Percentiles rank a stretch among this genome's conserved stretches.
These are phyloP conservation scores for Ferdinandea cuprea DNA, from an alignment of 2,888 invertebrate species.

Conservation along the genomic window DNA sequence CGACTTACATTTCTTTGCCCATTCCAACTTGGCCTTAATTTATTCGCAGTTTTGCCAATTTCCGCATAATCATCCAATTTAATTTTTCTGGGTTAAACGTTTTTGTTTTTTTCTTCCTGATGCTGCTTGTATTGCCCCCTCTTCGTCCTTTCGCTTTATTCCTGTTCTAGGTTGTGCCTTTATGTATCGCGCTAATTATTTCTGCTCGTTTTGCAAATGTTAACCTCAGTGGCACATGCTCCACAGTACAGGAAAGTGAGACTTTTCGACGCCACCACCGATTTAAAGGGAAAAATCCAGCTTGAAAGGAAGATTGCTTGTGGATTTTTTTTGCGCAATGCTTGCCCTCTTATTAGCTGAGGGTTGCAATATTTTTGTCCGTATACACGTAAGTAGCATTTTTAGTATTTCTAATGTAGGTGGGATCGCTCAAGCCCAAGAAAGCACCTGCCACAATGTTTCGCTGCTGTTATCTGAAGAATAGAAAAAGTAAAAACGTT, in stretches of 20 bases:
- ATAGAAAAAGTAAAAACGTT: slow-evolving; percentile 7
- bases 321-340: slow-evolving; percentile 11
- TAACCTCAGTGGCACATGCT: slow-evolving; percentile 70
- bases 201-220: slow-evolving; percentile 61
- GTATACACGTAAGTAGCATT: slow-evolving; percentile 53
- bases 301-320: slow-evolving; percentile 14
- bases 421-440: slow-evolving; percentile 5
- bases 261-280: slow-evolving; percentile 13
- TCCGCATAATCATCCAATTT: slow-evolving; percentile 73
- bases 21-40: slow-evolving; percentile 29
- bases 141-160: not conserved
- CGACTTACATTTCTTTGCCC: slow-evolving; percentile 8
- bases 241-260: slow-evolving; percentile 33
- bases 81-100: slow-evolving; percentile 66
- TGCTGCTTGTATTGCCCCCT: slow-evolving; percentile 1
- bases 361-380: slow-evolving; percentile 55
- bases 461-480: slow-evolving; percentile 7
- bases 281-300: slow-evolving; percentile 10
- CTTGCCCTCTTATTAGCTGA: slow-evolving; percentile 41
- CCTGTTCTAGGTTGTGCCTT: slow-evolving; percentile 6
- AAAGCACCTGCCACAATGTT: slow-evolving; percentile 49
- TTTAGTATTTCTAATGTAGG: slow-evolving; percentile 25
- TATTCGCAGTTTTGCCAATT: slow-evolving; percentile 52
- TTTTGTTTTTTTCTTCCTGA: slow-evolving; percentile 30
- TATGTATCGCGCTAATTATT: slow-evolving; percentile 70